Evolutionary conservation across 2,888 invertebrate genomes (phyloP), one percentile per base, ranked within the genome.

Genomic region (Aspidiotus destructor): DNA sequence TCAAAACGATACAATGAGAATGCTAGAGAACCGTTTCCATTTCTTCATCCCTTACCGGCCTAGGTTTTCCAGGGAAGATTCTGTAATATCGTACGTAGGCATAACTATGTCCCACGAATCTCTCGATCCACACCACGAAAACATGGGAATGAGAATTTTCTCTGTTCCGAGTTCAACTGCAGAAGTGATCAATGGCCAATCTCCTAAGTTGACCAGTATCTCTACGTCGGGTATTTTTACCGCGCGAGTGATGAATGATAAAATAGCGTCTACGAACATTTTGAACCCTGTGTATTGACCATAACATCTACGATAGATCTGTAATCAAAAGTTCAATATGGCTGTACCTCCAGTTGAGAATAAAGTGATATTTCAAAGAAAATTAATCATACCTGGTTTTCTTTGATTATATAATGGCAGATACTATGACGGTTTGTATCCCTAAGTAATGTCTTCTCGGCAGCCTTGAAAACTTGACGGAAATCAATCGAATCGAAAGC

Each of bases 211-310:
- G 60, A 90, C 83, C 73, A 95, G 87, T 74, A 97, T 85, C 77
- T 97, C 95, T 74, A 90, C 79, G 78, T 97, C 89, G 7, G 95
- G 94, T 67, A 97, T 77, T 28, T 79, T 74, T 28, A 88, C 86
- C 82, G 93, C 92, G 72, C 94, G 82, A 13, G 86, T 78, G 62
- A 98, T 76, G 0, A 92, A 94, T 60, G 91, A 77, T 41, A 98
- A 78, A 70, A 93, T 86, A 58, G 86, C 85, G 78, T 98, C 97
- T 79, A 90, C 85, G 79, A 98, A 97, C 86, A 93, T 92, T 77
- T 93, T 93, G 77, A 97, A 98, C 0, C 93, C 97, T 11, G 93
- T 88, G 80, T 97, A 89, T 77, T 94, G 87, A 13, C 97, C 97
- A 79, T 92, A 92, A 75, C 96, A 97, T 74, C 86, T 85, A 73